Evolutionary conservation across 2,113 vertebrate species (phyloP).

Genomic region (Dipodomys spectabilis): DNA sequence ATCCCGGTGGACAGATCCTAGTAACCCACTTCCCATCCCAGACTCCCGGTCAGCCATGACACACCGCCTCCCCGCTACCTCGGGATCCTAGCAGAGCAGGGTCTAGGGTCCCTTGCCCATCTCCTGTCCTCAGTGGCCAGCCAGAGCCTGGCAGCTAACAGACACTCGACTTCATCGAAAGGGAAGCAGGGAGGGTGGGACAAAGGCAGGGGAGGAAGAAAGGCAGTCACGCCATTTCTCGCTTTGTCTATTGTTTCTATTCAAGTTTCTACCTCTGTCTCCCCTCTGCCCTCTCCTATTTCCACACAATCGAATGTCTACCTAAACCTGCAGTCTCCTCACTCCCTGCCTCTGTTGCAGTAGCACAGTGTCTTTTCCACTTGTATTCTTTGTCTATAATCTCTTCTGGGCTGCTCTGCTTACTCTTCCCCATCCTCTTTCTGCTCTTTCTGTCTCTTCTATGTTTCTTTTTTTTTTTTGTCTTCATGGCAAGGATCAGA

Average conservation of each 20-base stretch:
- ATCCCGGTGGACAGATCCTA: too few relatives aligned
- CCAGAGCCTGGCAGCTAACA: neutral
- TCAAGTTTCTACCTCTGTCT: neutral
- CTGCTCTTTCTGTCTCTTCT: neutral
- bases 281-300: neutral
- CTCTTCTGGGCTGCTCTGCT: slow-evolving; percentile 8
- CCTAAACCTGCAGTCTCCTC: neutral
- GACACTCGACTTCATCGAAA: neutral
- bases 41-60: neutral
- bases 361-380: neutral
- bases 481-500: neutral
- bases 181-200: neutral
- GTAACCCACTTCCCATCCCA: neutral
- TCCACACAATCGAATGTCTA: neutral
- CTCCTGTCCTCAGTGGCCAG: neutral
- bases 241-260: neutral
- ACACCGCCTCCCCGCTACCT: neutral
- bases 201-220: neutral
- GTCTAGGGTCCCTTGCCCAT: neutral
- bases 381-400: neutral
- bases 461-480: neutral
- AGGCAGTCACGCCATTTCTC: neutral
- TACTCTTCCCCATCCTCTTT: neutral
- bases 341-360: neutral
- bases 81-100: neutral